Evolutionary conservation across 2,797 vertebrate genomes (phyloP), one percentile per base, ranked within the genome.

Genomic region (Chromobotia macracanthus): DNA sequence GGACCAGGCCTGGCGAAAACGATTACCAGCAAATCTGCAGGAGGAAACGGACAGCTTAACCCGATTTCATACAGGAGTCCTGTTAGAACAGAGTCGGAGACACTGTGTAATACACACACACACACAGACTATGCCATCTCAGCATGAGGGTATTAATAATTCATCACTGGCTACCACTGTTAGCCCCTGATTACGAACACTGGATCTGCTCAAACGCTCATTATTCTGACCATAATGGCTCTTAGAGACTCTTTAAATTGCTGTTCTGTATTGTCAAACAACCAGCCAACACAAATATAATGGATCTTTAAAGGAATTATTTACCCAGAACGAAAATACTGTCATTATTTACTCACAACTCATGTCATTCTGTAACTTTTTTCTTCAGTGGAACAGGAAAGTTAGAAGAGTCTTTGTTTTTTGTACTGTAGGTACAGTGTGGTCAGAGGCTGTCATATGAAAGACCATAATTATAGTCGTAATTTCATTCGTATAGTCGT

Each of bases 61-160:
- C 23, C 35, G 41, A 68, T 76, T 83, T 56, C 35, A 83, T 51
- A 71, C 50, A 55, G 41, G 19, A 81, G 65, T 68, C 41, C 9
- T 60, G 77, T 75, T 41, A 51, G 44, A 71, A 75, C 61, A 66
- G 53, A 31, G 9, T 69, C 23, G 71, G 23, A 51, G 41, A 35
- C 41, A 53, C 11, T n/a, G n/a, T n/a, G n/a, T n/a, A n/a, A 46
- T 28, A 19, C 41, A 21, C 50, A 25, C 65, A 41, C 61, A 69
- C 25, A 69, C 28, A 75, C 46, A 44, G 46, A 67, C 75, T 67
- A 58, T 79, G 60, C 67, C 28, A 51, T 69, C 82, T 44, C 77
- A 77, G 80, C 71, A 46, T 58, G 77, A 21, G 28, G 64, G 72
- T 56, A 75, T 85, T 85, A 86, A 86, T 82, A 75, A 80, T 84